phyloP scores from a whole-genome alignment of 2,797 vertebrate genomes.

The Microctenopoma steveboyesi region DNA sequence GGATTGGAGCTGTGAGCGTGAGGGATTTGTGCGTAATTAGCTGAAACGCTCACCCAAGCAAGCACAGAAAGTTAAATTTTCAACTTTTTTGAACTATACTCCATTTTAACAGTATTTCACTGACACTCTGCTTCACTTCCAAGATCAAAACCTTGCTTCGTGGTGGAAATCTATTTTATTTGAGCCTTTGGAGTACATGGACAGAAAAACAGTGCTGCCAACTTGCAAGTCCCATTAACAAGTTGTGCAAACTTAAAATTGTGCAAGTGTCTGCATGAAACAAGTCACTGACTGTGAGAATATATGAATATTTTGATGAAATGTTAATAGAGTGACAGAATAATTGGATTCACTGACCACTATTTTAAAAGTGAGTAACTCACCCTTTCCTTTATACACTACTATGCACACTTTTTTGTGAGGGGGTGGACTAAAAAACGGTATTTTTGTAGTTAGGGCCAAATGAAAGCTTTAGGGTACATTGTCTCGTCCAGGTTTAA shows the following conservation, averaged over 20 bases:
- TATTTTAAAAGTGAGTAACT: slow-evolving; percentile 29
- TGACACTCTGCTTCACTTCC: slow-evolving; percentile 80
- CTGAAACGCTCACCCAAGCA: slow-evolving; percentile 79
- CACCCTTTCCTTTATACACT: slow-evolving; percentile 1
- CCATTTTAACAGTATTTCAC: slow-evolving; percentile 71
- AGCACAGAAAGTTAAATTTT: slow-evolving; percentile 79
- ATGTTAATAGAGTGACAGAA: slow-evolving; percentile 51
- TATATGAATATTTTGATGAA: slow-evolving; percentile 39
- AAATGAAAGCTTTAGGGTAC: not conserved
- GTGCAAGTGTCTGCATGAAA: slow-evolving; percentile 45
- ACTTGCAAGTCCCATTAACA: slow-evolving; percentile 76
- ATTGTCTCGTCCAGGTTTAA: not conserved
- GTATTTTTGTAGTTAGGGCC: not conserved
- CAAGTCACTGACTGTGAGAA: slow-evolving; percentile 42
- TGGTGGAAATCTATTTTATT: slow-evolving; percentile 75
- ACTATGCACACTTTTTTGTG: not conserved
- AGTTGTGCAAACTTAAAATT: slow-evolving; percentile 76
- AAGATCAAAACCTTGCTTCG: slow-evolving; percentile 82
- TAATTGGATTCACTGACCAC: slow-evolving; percentile 60
- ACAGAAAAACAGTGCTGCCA: slow-evolving; percentile 75
- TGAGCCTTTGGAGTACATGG: slow-evolving; percentile 76
- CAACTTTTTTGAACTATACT: slow-evolving; percentile 82
- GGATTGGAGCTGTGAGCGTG: slow-evolving; percentile 79
- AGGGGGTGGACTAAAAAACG: not conserved
- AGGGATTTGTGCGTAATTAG: slow-evolving; percentile 86